A percentile compares a stretch with the other conserved stretches of the same genome.
These are phyloP conservation scores for Diachasmimorpha longicaudata DNA, from an alignment of 1,140 invertebrate genomes.

Conservation along the genomic window DNA sequence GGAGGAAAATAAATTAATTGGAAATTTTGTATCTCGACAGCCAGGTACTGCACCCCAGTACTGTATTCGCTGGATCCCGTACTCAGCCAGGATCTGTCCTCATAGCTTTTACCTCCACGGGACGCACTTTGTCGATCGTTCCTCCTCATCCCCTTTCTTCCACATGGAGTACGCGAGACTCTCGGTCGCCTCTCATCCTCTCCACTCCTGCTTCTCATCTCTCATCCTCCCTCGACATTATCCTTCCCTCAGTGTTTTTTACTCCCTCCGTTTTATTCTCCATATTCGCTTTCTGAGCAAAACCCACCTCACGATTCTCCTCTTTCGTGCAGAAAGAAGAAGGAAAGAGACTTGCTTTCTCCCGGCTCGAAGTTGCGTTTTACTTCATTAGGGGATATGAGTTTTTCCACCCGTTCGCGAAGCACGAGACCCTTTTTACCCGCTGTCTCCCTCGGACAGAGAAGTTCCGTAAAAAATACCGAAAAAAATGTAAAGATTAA, in stretches of 20 bases:
- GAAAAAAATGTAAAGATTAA: too few relatives aligned
- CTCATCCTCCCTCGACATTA: constrained; percentile 10
- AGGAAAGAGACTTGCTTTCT: neutral
- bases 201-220: neutral
- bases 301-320: constrained; percentile 17
- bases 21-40: too few relatives aligned
- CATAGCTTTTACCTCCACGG: constrained; percentile 28
- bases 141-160: neutral
- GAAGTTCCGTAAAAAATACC: too few relatives aligned
- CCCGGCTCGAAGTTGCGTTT: constrained; percentile 33
- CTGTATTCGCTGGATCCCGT: too few relatives aligned
- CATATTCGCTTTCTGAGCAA: neutral
- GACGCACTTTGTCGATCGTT: constrained; percentile 30
- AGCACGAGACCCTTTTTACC: constrained; percentile 7
- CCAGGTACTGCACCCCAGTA: too few relatives aligned
- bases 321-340: neutral
- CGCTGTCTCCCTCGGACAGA: constrained; percentile 24
- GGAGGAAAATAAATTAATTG: too few relatives aligned
- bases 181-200: constrained; percentile 19
- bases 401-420: constrained; percentile 42
- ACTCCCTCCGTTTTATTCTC: too few relatives aligned
- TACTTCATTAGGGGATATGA: constrained; percentile 50
- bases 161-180: constrained; percentile 19
- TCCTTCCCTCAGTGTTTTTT: neutral
- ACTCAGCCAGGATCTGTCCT: neutral